phyloP scores from a whole-genome alignment of 2,113 vertebrate species.

The Pontoporia blainvillei region DNA sequence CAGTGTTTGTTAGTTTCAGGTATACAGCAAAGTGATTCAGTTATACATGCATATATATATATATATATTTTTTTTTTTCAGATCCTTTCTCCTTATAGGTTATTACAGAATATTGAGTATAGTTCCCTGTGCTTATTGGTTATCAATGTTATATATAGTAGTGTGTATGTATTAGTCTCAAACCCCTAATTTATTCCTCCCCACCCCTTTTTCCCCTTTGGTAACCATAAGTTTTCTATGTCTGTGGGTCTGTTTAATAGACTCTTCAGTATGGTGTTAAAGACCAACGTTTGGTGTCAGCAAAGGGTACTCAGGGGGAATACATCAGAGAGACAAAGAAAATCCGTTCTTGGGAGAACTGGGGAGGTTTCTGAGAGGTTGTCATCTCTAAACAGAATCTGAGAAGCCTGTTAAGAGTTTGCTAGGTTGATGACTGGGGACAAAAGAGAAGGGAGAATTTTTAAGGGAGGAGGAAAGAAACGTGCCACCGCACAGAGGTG shows the following conservation, averaged over 20 bases:
- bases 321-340: neutral
- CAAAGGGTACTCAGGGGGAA: neutral
- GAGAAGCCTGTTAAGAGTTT: neutral
- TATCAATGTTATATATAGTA: no score
- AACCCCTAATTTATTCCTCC: no score
- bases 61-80: neutral
- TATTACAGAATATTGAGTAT: neutral
- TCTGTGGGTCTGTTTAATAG: neutral
- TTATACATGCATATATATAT: neutral
- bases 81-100: neutral
- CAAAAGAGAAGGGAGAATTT: neutral
- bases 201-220: no score
- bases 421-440: neutral
- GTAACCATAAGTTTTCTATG: neutral
- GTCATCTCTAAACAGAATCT: neutral
- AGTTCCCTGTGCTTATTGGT: neutral
- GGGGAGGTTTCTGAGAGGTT: neutral
- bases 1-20: neutral
- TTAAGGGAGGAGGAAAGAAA: neutral
- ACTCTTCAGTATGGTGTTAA: neutral
- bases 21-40: neutral
- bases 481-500: neutral
- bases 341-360: neutral
- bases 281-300: neutral
- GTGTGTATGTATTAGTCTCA: no score